A percentile compares a stretch with the other conserved stretches of the same genome.
These are phyloP conservation scores for Euthynnus affinis DNA, from an alignment of 2,797 vertebrate genomes.

Conservation along the genomic window DNA sequence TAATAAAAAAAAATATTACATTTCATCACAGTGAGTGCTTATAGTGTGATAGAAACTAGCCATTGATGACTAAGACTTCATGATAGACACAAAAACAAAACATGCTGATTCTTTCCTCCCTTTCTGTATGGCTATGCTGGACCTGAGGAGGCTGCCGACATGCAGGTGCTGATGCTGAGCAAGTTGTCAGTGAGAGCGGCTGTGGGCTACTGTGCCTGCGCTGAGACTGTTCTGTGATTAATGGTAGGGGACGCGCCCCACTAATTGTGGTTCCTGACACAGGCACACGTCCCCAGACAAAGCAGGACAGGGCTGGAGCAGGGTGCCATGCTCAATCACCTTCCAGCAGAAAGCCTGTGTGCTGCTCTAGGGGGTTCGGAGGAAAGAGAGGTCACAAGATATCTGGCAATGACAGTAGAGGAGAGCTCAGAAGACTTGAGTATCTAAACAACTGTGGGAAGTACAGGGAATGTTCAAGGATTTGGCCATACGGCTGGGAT, in stretches of 20 bases:
- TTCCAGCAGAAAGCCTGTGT: conserved; percentile 70
- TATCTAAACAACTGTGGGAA: conserved; percentile 39
- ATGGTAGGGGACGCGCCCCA: conserved; percentile 84
- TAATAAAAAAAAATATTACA: background rate
- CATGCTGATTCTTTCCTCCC: background rate
- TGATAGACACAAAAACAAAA: conserved; percentile 11
- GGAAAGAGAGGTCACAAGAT: conserved; percentile 74
- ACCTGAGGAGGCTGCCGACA: conserved; percentile 16
- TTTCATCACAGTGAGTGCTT: background rate
- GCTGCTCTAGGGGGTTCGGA: conserved; percentile 45
- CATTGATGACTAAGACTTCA: background rate
- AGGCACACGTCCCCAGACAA: conserved; percentile 85
- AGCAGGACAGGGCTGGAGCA: conserved; percentile 80
- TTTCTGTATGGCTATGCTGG: background rate
- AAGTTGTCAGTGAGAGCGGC: conserved; percentile 59
- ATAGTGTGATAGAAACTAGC: background rate
- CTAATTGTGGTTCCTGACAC: conserved; percentile 85
- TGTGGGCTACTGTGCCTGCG: conserved; percentile 59
- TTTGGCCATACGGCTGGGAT: conserved; percentile 27
- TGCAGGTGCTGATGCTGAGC: conserved; percentile 54
- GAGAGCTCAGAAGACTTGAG: conserved; percentile 49
- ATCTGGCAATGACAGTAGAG: conserved; percentile 73
- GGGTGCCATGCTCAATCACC: conserved; percentile 84
- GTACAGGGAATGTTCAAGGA: conserved; percentile 16
- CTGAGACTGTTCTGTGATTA: conserved; percentile 80